These are phyloP conservation scores for Torymus tubicola DNA, from an alignment of 2,888 invertebrate genomes.

Conservation along the genomic window DNA sequence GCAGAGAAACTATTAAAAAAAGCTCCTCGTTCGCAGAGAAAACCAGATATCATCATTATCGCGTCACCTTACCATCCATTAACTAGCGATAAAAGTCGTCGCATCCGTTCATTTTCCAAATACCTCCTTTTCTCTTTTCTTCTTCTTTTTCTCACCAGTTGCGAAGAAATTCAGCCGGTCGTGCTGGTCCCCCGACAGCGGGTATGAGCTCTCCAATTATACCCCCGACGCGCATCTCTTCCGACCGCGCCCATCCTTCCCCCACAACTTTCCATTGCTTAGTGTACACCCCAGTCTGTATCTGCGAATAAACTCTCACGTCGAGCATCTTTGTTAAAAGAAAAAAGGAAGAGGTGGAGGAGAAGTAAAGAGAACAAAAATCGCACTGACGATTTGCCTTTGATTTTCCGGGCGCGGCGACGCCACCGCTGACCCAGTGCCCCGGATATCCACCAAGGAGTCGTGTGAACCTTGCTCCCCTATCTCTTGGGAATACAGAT, in stretches of 20 bases:
- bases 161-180: no score
- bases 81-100: no score
- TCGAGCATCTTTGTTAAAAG: no score
- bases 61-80: no score
- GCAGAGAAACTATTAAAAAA: no score
- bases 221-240: neutral
- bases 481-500: no score
- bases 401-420: slow-evolving; percentile 22
- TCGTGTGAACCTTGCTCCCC: slow-evolving; percentile 34
- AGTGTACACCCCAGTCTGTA: slow-evolving; percentile 11
- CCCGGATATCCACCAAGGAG: slow-evolving; percentile 34
- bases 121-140: no score
- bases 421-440: slow-evolving; percentile 45
- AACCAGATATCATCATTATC: no score
- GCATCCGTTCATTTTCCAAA: no score
- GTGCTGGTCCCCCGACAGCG: no score
- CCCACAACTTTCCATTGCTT: slow-evolving; percentile 30
- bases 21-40: no score
- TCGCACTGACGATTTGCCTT: slow-evolving; percentile 13
- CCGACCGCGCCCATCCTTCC: neutral
- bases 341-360: neutral
- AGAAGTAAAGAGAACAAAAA: neutral
- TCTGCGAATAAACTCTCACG: neutral
- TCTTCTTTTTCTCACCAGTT: no score
- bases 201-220: slow-evolving; percentile 9